These are phyloP conservation scores for Dromius quadrimaculatus DNA, from an alignment of 2,888 invertebrate genomes.

Conservation along the genomic window DNA sequence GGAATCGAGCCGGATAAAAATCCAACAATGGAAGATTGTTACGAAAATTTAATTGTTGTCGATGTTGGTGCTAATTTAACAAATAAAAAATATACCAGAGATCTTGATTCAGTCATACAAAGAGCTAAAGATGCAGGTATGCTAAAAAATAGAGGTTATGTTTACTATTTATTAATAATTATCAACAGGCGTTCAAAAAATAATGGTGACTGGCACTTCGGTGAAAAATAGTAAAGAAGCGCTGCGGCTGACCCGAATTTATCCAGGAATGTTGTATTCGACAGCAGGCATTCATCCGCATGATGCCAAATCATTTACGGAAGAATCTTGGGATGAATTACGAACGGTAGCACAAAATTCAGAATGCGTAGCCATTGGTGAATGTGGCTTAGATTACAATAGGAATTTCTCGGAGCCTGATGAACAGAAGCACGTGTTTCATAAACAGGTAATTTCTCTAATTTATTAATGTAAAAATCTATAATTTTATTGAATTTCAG, in stretches of 20 bases:
- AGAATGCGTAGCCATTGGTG: slow-evolving; percentile 94
- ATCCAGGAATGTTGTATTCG: slow-evolving; percentile 90
- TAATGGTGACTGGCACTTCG: slow-evolving; percentile 93
- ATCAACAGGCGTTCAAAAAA: slow-evolving; percentile 86
- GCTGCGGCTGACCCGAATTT: slow-evolving; percentile 86
- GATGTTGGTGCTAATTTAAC: slow-evolving; percentile 94
- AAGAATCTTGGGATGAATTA: slow-evolving; percentile 84
- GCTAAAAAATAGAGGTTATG: slow-evolving; percentile 43
- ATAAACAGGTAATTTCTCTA: slow-evolving; percentile 76
- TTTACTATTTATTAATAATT: slow-evolving; percentile 41
- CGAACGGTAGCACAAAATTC: slow-evolving; percentile 81
- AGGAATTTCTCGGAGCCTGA: slow-evolving; percentile 93
- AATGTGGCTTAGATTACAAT: slow-evolving; percentile 94
- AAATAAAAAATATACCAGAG: slow-evolving; percentile 92
- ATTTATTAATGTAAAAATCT: neutral
- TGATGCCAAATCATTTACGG: slow-evolving; percentile 88
- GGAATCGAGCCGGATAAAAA: slow-evolving; percentile 52
- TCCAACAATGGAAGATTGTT: slow-evolving; percentile 79
- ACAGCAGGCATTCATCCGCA: slow-evolving; percentile 95
- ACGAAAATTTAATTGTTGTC: slow-evolving; percentile 91
- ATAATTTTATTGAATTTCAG: too few species aligned
- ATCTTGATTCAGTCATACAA: slow-evolving; percentile 91
- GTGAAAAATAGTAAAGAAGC: slow-evolving; percentile 92
- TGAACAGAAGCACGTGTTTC: slow-evolving; percentile 87
- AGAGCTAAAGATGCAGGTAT: slow-evolving; percentile 92